These are phyloP conservation scores for Rhineura floridana DNA, from an alignment of 2,113 vertebrate species.

Conservation along the genomic window DNA sequence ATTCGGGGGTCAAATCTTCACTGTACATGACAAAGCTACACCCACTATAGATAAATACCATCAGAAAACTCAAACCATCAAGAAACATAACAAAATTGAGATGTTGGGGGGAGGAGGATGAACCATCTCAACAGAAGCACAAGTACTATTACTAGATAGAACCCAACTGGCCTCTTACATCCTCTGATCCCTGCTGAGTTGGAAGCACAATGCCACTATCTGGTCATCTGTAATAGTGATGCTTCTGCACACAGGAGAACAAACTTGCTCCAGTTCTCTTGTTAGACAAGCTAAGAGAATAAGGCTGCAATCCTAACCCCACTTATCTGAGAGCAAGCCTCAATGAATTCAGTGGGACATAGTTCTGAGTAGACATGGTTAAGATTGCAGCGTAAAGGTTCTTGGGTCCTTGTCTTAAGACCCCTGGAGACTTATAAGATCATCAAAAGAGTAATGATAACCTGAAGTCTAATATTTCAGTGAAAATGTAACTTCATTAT, in stretches of 20 bases:
- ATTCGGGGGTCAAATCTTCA: too few relatives aligned
- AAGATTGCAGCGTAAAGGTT: neutral
- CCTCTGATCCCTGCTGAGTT: neutral
- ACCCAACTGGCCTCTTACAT: neutral
- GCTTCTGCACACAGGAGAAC: neutral
- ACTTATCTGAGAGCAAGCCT: too few relatives aligned
- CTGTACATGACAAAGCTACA: too few relatives aligned
- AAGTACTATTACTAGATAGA: neutral
- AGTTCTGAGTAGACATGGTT: neutral
- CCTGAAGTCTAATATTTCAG: constrained; percentile 46
- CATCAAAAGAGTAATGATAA: constrained; percentile 54
- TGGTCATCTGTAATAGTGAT: neutral
- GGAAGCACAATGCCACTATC: neutral
- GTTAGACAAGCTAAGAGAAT: too few relatives aligned
- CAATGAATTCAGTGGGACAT: neutral
- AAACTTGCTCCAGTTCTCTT: too few relatives aligned
- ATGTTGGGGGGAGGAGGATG: too few relatives aligned
- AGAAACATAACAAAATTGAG: neutral
- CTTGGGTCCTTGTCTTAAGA: constrained; percentile 7
- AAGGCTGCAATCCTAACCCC: too few relatives aligned
- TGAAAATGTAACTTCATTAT: constrained; percentile 61
- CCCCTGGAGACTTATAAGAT: neutral
- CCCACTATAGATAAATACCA: neutral
- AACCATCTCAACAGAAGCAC: too few relatives aligned
- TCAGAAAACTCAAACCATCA: neutral